Percentiles rank a stretch among this genome's conserved stretches.
Evolutionary conservation across 2,113 vertebrate genomes (phyloP).

Genomic region (Petrocephalus zakoni): DNA sequence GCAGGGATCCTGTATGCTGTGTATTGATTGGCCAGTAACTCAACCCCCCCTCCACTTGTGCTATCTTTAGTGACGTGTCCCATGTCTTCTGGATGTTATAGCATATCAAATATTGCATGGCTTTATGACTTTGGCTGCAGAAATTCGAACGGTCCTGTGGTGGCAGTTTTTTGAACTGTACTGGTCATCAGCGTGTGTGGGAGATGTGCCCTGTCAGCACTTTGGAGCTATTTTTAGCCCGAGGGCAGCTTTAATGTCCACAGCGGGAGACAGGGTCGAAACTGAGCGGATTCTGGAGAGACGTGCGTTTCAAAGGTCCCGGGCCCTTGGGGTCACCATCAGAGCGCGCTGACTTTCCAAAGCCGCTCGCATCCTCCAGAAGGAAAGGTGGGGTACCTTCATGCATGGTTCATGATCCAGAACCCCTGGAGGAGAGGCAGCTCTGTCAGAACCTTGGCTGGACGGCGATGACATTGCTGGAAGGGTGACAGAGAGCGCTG

Average conservation of each 20-base stretch:
- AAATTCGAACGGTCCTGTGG: slow-evolving; percentile 2
- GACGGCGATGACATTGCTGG: slow-evolving; percentile 2
- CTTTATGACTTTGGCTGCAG: neutral
- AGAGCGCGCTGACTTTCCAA: neutral
- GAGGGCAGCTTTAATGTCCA: slow-evolving; percentile 2
- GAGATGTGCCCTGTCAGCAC: neutral
- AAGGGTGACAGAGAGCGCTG: neutral
- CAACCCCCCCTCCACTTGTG: neutral
- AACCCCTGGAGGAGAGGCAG: neutral
- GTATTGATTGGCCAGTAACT: neutral
- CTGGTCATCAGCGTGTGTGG: neutral
- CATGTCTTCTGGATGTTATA: slow-evolving; percentile 6
- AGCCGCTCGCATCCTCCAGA: neutral
- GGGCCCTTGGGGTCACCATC: neutral
- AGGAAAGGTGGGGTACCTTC: neutral
- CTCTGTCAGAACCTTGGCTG: neutral
- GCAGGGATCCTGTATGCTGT: neutral
- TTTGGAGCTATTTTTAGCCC: slow-evolving; percentile 9
- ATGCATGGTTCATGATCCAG: neutral
- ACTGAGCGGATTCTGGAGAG: neutral
- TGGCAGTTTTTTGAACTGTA: neutral
- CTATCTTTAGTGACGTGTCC: neutral
- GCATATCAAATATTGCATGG: slow-evolving; percentile 10
- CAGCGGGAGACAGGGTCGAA: neutral
- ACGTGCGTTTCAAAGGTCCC: neutral